Evolutionary conservation across 30 jellyfish, hydroid and myxozoan genomes (phyloP), one percentile per base, ranked within the genome.

Genomic region (Rhopilema esculentum): DNA sequence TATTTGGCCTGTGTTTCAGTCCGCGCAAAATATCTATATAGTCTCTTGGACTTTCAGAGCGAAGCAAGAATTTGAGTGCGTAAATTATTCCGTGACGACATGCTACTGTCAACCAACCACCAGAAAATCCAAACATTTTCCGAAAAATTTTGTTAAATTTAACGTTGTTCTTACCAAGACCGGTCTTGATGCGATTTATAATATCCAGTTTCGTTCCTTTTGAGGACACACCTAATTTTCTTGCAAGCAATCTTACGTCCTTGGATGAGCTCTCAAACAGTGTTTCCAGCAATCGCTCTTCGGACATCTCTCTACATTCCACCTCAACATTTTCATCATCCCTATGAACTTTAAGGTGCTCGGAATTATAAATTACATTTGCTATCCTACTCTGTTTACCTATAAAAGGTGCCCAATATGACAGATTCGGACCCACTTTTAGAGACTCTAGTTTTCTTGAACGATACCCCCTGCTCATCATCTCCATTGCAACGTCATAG

Each of bases 31-130:
- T 69, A 26, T 77, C 96, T 33, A 87, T 40, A 28, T 64, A 87
- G 71, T 76, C 96, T 19, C 96, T 26, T 12, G 89, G 87, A 66
- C 91, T 74, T 51, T 86, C 95, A 19, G 96, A 75, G 1, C 91
- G 49, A 15, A 87, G 75, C 17, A 87, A 48, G 61, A 75, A 87
- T 52, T 87, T 87, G 24, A 77, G 20, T 20, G 57, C 80, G 77
- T 87, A 87, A 8, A 87, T 87, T 1, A 87, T 50, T 1, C 91
- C 90, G 57, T 87, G 96, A 15, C 70, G 70, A 79, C 91, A 87
- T 8, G 96, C 52, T 21, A 50, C 49, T 1, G 90, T 31, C 22
- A 74, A 26, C 91, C 91, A 76, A 24, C 96, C 91, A 17, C 96
- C 96, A 57, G 91, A 76, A 69, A 49, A 65, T 1, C 96, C 91